A percentile compares a stretch with the other conserved stretches of the same genome.
phyloP scores from a whole-genome alignment of 2,888 invertebrate genomes.

The Nasonia oneida region DNA sequence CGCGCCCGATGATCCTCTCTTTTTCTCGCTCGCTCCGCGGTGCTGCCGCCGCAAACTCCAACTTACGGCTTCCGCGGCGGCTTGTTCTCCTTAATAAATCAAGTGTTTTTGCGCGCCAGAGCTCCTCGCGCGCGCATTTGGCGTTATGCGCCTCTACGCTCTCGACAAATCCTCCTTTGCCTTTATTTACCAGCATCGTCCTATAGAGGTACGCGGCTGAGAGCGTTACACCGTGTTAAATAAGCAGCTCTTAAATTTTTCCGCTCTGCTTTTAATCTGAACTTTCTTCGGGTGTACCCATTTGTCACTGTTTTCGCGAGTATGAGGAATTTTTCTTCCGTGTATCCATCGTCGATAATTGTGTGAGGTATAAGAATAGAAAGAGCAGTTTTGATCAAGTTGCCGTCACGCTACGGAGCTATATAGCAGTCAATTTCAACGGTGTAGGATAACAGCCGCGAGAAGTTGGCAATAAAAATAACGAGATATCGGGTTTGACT shows the following conservation, averaged over 20 bases:
- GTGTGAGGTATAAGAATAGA: too few relatives aligned
- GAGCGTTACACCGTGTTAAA: not conserved
- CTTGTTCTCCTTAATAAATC: conserved; percentile 44
- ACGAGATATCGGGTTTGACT: not conserved
- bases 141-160: conserved; percentile 16
- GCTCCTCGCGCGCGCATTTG: conserved; percentile 18
- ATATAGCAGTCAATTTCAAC: not conserved
- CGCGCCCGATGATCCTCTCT: not conserved
- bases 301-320: not conserved
- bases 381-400: not conserved
- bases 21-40: not conserved
- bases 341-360: too few relatives aligned
- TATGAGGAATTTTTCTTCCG: too few relatives aligned
- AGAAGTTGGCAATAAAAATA: not conserved
- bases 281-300: not conserved
- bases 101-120: conserved; percentile 39
- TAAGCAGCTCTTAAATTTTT: not conserved
- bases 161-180: conserved; percentile 8
- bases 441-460: not conserved
- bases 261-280: not conserved
- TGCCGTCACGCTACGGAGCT: not conserved
- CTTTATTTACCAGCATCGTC: conserved; percentile 17
- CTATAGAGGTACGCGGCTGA: not conserved
- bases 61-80: not conserved
- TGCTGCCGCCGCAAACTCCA: not conserved